Conservation (phyloP, 1,140 invertebrate genomes). For the Meloidogyne hapla region DNA sequence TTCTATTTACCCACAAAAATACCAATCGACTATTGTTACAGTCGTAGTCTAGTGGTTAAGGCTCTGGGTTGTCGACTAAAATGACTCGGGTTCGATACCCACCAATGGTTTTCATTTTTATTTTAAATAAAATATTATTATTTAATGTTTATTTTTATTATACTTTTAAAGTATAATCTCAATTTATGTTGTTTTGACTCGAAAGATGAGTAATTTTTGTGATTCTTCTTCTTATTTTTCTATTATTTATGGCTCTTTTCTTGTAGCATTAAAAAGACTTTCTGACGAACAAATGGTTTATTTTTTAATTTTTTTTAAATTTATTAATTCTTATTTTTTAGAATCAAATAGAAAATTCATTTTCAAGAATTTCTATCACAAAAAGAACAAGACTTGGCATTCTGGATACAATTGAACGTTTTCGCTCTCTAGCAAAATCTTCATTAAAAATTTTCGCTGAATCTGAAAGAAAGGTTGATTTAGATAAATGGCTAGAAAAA, state of each 20-base stretch:
- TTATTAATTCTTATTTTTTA: conserved; percentile 30
- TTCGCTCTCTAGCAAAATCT: conserved; percentile 33
- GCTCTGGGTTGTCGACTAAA: background rate
- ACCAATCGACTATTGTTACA: too few relatives aligned
- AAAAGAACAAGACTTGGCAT: conserved; percentile 47
- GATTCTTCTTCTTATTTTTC: conserved; percentile 86
- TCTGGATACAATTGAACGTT: conserved; percentile 41
- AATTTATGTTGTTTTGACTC: conserved; percentile 80
- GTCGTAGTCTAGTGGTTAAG: background rate
- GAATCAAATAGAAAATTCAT: conserved; percentile 40
- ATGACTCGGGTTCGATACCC: background rate
- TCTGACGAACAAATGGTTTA: conserved; percentile 84
- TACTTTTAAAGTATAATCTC: conserved; percentile 86
- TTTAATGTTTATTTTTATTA: conserved; percentile 42
- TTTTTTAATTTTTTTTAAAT: conserved; percentile 31
- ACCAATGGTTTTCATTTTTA: background rate
- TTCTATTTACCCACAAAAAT: too few relatives aligned
- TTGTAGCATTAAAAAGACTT: conserved; percentile 88
- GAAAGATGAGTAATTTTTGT: conserved; percentile 84
- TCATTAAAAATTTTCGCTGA: conserved; percentile 70
- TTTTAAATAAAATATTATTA: conserved; percentile 23
- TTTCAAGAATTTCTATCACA: conserved; percentile 8
- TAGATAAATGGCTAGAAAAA: conserved; percentile 90
- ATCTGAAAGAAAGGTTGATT: conserved; percentile 83
- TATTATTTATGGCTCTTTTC: conserved; percentile 80